phyloP scores from a whole-genome alignment of 1,140 invertebrate genomes.

The Tetramorium alpestre region DNA sequence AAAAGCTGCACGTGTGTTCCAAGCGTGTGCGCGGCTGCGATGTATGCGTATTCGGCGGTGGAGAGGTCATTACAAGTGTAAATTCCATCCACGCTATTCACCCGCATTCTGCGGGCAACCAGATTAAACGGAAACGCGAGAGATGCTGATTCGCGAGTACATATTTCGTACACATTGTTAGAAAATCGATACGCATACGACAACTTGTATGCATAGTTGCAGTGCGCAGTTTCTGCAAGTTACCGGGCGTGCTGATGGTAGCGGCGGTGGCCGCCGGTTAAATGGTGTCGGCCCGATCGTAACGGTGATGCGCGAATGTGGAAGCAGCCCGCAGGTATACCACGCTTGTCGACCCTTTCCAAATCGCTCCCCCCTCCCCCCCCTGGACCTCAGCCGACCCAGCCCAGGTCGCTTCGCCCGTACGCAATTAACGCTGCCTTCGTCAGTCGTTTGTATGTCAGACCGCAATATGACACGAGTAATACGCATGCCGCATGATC shows the following conservation, averaged over 20 bases:
- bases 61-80: constrained; percentile 34
- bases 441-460: neutral
- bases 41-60: neutral
- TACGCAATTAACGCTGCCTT: constrained; percentile 19
- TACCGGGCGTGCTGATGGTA: neutral
- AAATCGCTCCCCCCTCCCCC: neutral
- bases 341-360: constrained; percentile 23
- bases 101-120: constrained; percentile 21
- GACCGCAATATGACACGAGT: constrained; percentile 56
- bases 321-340: constrained; percentile 6
- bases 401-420: neutral
- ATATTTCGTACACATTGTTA: constrained; percentile 58
- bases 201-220: constrained; percentile 30
- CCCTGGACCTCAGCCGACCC: neutral
- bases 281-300: constrained; percentile 15
- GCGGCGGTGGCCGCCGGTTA: neutral
- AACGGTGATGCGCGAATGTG: neutral
- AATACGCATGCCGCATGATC: constrained; percentile 64
- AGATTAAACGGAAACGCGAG: constrained; percentile 31
- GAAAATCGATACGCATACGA: constrained; percentile 32
- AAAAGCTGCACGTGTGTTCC: neutral
- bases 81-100: constrained; percentile 26
- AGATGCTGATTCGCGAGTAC: constrained; percentile 36
- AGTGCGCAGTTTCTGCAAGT: constrained; percentile 28
- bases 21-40: neutral